These are phyloP conservation scores for Bombus sibiricus DNA, from an alignment of 1,140 invertebrate genomes.

Conservation along the genomic window DNA sequence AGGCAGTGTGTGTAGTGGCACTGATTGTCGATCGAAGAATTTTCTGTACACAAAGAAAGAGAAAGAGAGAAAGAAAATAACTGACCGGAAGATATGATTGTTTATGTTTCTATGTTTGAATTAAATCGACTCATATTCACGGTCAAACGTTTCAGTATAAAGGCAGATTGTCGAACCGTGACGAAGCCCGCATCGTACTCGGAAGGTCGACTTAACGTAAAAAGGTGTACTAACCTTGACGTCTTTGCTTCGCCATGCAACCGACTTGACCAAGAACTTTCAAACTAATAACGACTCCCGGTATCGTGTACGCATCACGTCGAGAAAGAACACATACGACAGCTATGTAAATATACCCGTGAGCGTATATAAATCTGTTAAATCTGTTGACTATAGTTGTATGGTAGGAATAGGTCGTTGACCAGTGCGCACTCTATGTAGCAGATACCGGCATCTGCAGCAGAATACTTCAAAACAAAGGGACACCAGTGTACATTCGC, in stretches of 20 bases:
- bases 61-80: not conserved
- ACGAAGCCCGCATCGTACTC: conserved; percentile 65
- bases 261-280: conserved; percentile 66
- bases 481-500: not conserved
- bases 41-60: not conserved
- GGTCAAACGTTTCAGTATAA: conserved; percentile 65
- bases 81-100: conserved; percentile 22
- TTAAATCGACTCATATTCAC: conserved; percentile 63
- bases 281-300: conserved; percentile 41
- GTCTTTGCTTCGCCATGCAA: conserved; percentile 57
- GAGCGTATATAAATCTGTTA: conserved; percentile 36
- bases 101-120: conserved; percentile 54
- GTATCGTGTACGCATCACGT: not conserved
- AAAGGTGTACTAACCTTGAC: conserved; percentile 70
- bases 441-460: conserved; percentile 44
- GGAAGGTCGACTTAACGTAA: conserved; percentile 64
- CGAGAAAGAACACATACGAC: conserved; percentile 19
- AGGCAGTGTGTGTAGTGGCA: not conserved
- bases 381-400: conserved; percentile 53
- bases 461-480: conserved; percentile 43
- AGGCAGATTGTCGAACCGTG: conserved; percentile 66
- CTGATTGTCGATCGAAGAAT: not conserved
- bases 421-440: conserved; percentile 54
- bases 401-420: conserved; percentile 60
- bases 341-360: conserved; percentile 32